Conservation (phyloP, 1,140 invertebrate genomes). For the Drosophila repletoides region DNA sequence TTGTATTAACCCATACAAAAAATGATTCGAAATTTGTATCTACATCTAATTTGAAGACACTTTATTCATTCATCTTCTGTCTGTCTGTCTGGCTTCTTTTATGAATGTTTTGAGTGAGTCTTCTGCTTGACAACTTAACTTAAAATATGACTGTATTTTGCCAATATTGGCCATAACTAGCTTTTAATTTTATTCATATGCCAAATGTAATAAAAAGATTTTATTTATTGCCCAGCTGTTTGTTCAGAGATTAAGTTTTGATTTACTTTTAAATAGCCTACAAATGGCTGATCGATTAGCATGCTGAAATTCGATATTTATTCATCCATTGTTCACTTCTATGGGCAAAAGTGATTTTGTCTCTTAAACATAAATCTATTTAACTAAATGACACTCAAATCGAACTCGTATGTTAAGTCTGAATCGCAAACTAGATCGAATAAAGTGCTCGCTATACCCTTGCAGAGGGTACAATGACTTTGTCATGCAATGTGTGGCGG, state of each 20-base stretch:
- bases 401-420: not conserved
- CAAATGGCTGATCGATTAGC: constrained; percentile 2
- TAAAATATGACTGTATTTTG: constrained; percentile 23
- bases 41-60: constrained; percentile 38
- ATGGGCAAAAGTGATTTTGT: not conserved
- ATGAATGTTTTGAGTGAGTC: constrained; percentile 10
- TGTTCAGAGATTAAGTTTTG: constrained; percentile 2
- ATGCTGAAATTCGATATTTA: constrained; percentile 26
- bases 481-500: no score
- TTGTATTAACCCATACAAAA: constrained; percentile 37
- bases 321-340: not conserved
- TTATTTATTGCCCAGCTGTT: constrained; percentile 3
- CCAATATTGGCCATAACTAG: constrained; percentile 3
- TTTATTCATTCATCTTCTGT: constrained; percentile 30
- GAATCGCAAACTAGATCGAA: not conserved
- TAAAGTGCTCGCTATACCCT: no score
- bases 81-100: constrained; percentile 26
- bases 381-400: not conserved
- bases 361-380: not conserved
- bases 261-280: constrained; percentile 10
- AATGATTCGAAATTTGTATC: not conserved
- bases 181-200: constrained; percentile 57
- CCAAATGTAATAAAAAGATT: constrained; percentile 42
- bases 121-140: constrained; percentile 39
- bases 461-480: no score